Evolutionary conservation across 2,113 vertebrate genomes (phyloP).

Genomic region (Phalacrocorax pelagicus): DNA sequence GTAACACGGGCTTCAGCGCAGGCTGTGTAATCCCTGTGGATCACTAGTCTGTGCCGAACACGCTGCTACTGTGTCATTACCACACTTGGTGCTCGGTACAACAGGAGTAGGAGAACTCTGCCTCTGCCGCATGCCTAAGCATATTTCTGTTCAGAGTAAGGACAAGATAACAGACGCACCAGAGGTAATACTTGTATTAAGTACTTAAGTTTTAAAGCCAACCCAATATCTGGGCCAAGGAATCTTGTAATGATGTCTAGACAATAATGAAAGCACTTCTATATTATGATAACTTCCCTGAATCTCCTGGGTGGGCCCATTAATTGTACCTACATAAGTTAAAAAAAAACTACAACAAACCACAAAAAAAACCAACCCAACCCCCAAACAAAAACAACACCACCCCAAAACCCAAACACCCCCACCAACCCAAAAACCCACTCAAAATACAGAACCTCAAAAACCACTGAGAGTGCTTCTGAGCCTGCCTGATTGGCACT

Average conservation of each 20-base stretch:
- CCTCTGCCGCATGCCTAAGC: background rate
- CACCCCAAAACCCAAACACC: background rate
- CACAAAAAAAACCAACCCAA: too few species aligned
- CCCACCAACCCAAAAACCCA: background rate
- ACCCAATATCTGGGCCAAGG: too few species aligned
- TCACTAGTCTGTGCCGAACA: accelerated
- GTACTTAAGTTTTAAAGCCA: background rate
- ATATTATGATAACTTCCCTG: accelerated
- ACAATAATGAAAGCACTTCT: background rate
- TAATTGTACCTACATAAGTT: background rate
- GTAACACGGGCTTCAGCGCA: background rate
- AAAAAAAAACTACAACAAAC: background rate
- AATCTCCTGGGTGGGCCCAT: background rate
- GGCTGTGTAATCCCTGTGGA: accelerated
- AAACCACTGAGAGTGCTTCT: background rate
- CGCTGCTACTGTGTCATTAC: accelerated
- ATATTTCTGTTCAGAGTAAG: background rate
- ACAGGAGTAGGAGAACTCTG: accelerated
- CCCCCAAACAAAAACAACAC: background rate
- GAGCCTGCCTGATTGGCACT: background rate
- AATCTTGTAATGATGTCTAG: background rate
- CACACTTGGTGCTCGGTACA: background rate
- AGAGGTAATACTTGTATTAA: background rate
- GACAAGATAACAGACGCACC: background rate
- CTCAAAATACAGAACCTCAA: background rate